Evolutionary conservation across 2,797 vertebrate species (phyloP).

Genomic region (Threskiornis aethiopicus): DNA sequence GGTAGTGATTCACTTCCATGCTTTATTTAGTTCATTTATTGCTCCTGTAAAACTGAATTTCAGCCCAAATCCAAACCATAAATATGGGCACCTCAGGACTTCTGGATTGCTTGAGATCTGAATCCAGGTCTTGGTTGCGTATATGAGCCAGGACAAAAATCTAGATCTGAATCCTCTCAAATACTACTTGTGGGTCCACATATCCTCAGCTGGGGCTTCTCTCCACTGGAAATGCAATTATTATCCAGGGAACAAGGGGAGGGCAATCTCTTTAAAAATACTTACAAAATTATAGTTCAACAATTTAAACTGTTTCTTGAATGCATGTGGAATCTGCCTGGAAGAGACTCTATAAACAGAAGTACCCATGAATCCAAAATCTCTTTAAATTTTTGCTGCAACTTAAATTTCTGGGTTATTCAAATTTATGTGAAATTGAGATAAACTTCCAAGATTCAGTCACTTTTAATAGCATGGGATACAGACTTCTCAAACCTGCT

Average conservation of each 20-base stretch:
- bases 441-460: constrained; percentile 49
- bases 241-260: not conserved
- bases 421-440: constrained; percentile 41
- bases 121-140: not conserved
- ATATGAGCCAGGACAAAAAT: not conserved
- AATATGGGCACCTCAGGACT: not conserved
- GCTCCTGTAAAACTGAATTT: not conserved
- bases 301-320: not conserved
- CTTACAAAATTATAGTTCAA: not conserved
- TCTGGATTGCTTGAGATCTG: not conserved
- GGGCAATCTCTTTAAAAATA: not conserved
- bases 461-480: constrained; percentile 57
- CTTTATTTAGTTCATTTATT: not conserved
- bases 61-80: not conserved
- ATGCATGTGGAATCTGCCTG: not conserved
- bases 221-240: not conserved
- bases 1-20: not conserved
- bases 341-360: constrained; percentile 1
- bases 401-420: constrained; percentile 37
- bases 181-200: not conserved
- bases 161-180: not conserved
- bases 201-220: not conserved
- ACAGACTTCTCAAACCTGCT: constrained; percentile 50
- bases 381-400: not conserved
- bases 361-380: not conserved